phyloP scores from a whole-genome alignment of 1,140 invertebrate genomes.

The Rhagoletis zephyria region DNA sequence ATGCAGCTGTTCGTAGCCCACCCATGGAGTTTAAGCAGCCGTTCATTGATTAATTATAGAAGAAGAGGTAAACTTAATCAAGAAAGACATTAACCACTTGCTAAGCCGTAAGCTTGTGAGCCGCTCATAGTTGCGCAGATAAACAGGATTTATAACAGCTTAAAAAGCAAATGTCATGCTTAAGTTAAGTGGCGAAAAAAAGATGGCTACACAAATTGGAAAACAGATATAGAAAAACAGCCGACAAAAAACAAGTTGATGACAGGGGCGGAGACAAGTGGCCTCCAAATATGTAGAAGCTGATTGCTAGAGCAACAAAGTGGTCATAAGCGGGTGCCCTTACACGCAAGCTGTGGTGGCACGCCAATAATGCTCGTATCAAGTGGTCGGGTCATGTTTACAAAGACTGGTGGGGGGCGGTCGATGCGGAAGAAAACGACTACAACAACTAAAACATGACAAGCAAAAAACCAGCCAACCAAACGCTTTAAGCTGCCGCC shows the following conservation, averaged over 20 bases:
- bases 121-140: not conserved
- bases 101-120: not conserved
- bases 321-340: not conserved
- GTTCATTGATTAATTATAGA: slow-evolving; percentile 14
- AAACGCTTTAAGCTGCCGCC: not conserved
- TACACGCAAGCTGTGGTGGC: not conserved
- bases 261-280: not conserved
- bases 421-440: not conserved
- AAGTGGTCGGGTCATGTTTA: not conserved
- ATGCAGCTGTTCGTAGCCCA: not conserved
- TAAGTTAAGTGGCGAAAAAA: not conserved
- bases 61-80: slow-evolving; percentile 11
- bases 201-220: not conserved
- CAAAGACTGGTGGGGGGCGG: not conserved
- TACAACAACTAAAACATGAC: not conserved
- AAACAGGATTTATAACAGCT: slow-evolving; percentile 14
- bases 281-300: not conserved
- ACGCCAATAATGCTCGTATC: not conserved
- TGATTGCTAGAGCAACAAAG: not conserved
- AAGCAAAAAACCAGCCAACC: slow-evolving; percentile 11
- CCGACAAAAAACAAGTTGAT: not conserved
- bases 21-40: not conserved
- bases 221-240: not conserved
- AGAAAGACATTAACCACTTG: not conserved
- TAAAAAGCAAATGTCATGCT: slow-evolving; percentile 3